Evolutionary conservation across 2,113 vertebrate species (phyloP), one percentile per base, ranked within the genome.

Genomic region (Cichladusa arquata): DNA sequence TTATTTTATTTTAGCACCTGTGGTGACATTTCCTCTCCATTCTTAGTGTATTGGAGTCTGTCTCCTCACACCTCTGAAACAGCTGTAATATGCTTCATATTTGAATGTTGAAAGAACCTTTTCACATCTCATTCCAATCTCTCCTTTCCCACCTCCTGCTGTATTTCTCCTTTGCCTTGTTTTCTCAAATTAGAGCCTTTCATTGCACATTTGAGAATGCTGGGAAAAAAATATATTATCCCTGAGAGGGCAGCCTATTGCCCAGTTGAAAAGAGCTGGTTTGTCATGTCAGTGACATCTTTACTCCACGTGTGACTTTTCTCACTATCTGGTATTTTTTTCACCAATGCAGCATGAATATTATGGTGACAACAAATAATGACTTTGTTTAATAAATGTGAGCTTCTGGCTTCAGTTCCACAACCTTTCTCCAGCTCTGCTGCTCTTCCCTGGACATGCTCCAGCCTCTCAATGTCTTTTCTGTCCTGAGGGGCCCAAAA

Each of bases 61-160:
- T 86, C 34, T 51, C 50, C 58, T 94, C 69, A 66, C 79, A 74
- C 40, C 48, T 54, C 88, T 62, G 64, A 74, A 83, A 78, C 10
- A 73, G 16, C 64, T 81, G 11, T 22, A 31, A 40, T 22, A 33
- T 56, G 20, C 45, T 73, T 81, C 0, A 0, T 22, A 51, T 8
- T 51, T 88, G 44, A 54, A 36, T 12, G n/a, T 38, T 67, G n/a
- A 86, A 74, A 89, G 91, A 60, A 92, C 36, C 57, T 92, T 94
- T 94, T 84, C 19, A 0, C 62, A 60, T 81, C 38, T 70, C 44
- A 44, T 92, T 86, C 50, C 19, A 76, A 1, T 84, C 53, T 81
- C 79, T 60, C 26, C 29, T 28, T 70, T 90, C 51, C 28, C 23
- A 71, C n/a, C 48, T 66, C 60, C 28, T 86, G 22, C 14, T 57